Evolutionary conservation across 2,113 vertebrate species (phyloP), one percentile per base, ranked within the genome.

Genomic region (Petrocephalus microphthalmus): DNA sequence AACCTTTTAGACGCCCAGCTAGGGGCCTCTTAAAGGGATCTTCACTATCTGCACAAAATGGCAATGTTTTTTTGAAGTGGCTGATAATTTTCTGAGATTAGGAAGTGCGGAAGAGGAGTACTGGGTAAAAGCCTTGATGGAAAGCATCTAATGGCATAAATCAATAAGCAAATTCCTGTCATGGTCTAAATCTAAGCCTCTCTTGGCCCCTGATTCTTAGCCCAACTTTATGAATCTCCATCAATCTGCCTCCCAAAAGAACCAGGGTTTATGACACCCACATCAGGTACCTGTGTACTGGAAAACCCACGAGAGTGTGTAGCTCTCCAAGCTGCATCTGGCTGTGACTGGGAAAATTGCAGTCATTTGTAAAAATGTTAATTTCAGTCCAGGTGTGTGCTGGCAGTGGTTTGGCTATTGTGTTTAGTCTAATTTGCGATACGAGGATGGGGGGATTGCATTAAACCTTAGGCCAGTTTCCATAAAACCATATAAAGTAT

Each of bases 61-160:
- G 37, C 81, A 83, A 22, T 83, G 81, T 45, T 83, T 49, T 47
- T 45, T 83, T 83, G 81, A 83, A 67, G 60, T 67, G 60, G 81
- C 45, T 45, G 81, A n/a, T 83, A 49, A 49, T 83, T 83, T 47
- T 83, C 37, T 83, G 81, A 47, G 81, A 49, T 83, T 82, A 82
- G 20, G 45, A 13, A 64, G n/a, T 64, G 5, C 17, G 57, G n/a
- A 17, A 17, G 17, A 64, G 57, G 19, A n/a, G 60, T 67, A 7
- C 47, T 49, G 42, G 45, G 22, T 2, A 83, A 45, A 45, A 49
- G 47, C 47, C 37, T 49, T 83, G 17, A 83, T 83, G 19, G 37
- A 45, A 83, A 49, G 60, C 60, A 49, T 49, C 81, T 47, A 83
- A 83, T 83, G 81, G 81, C 47, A 45, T 10, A 83, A 83, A 45